Evolutionary conservation across 2,888 invertebrate species (phyloP).

Genomic region (Eumerus sabulonum): DNA sequence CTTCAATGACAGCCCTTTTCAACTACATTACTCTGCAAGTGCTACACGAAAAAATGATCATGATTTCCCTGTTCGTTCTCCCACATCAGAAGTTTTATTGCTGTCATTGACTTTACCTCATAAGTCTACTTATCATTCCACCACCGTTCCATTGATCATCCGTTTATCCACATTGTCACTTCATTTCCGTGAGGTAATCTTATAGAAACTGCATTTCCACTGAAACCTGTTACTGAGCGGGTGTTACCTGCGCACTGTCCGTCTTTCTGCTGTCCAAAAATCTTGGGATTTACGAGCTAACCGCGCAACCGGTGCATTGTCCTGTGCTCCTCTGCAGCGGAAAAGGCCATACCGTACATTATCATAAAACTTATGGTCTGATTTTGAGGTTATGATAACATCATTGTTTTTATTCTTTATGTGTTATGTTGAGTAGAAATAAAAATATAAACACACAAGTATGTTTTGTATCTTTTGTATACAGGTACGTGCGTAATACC

Average conservation of each 20-base stretch:
- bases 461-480: too few relatives aligned
- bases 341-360: slow-evolving; percentile 61
- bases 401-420: slow-evolving; percentile 21
- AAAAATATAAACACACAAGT: too few relatives aligned
- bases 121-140: slow-evolving; percentile 65
- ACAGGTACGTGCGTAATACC: too few relatives aligned
- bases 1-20: too few relatives aligned
- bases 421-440: too few relatives aligned
- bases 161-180: slow-evolving; percentile 63
- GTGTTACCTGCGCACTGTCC: slow-evolving; percentile 6
- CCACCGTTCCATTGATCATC: slow-evolving; percentile 57
- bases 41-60: too few relatives aligned
- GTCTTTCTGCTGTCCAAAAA: slow-evolving; percentile 33
- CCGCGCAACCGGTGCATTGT: slow-evolving; percentile 43
- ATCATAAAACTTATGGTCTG: slow-evolving; percentile 57
- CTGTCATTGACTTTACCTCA: slow-evolving; percentile 59
- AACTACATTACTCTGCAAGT: too few relatives aligned
- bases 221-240: slow-evolving; percentile 32
- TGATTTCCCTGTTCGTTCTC: too few relatives aligned
- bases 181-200: slow-evolving; percentile 62
- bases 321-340: slow-evolving; percentile 47
- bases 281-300: slow-evolving; percentile 63
- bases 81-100: slow-evolving; percentile 54
- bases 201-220: slow-evolving; percentile 61
- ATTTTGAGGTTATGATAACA: slow-evolving; percentile 54